A percentile compares a stretch with the other conserved stretches of the same genome.
Conservation (phyloP, 1,140 invertebrate species). For the Drosophila pseudoananassae region DNA sequence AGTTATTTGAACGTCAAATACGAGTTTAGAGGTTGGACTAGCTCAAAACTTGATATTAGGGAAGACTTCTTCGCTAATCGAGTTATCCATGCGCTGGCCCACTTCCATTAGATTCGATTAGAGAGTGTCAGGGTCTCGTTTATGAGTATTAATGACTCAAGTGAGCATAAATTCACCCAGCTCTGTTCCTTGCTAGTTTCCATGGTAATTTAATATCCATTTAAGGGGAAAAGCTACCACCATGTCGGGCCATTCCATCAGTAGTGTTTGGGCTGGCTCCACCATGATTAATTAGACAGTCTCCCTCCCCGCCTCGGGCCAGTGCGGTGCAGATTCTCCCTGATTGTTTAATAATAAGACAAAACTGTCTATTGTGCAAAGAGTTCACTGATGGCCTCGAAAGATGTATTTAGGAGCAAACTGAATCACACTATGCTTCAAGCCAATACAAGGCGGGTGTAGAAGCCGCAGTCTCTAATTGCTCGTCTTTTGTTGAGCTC, state of each 20-base stretch:
- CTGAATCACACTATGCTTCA: constrained; percentile 63
- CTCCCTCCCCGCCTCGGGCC: constrained; percentile 2
- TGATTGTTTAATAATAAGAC: constrained; percentile 79
- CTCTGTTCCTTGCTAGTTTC: constrained; percentile 28
- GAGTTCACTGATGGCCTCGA: constrained; percentile 51
- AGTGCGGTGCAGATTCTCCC: constrained; percentile 37
- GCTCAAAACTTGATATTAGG: background rate
- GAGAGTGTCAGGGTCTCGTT: constrained; percentile 52
- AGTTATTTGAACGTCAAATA: constrained; percentile 36
- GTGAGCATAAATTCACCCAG: constrained; percentile 63
- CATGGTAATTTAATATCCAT: constrained; percentile 77
- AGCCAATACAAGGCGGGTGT: constrained; percentile 19
- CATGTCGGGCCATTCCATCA: constrained; percentile 31
- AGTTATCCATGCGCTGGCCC: constrained; percentile 63
- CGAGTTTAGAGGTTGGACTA: background rate
- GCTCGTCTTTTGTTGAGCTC: constrained; percentile 66
- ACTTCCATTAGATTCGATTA: constrained; percentile 71
- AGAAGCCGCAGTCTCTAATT: constrained; percentile 59
- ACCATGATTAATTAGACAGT: constrained; percentile 72
- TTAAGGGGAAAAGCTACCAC: constrained; percentile 50
- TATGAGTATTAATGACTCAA: constrained; percentile 78
- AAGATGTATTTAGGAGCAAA: constrained; percentile 55
- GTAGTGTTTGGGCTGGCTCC: constrained; percentile 32
- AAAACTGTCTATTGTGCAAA: constrained; percentile 70
- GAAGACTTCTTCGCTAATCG: constrained; percentile 35